Evolutionary conservation across 2,888 invertebrate species (phyloP).

Genomic region (Drosophila pullipes): DNA sequence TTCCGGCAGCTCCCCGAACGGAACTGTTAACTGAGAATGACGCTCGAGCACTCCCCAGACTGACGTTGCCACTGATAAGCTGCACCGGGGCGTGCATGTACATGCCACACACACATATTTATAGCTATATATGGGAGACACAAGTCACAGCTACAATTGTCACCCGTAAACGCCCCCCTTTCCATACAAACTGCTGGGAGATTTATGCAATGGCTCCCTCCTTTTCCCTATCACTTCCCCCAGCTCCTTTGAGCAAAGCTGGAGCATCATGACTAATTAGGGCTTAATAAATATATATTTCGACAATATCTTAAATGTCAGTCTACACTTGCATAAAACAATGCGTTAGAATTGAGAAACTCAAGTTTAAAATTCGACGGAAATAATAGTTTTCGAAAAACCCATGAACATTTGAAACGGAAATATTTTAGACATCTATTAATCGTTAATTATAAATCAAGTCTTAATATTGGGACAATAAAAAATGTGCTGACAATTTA

Average conservation of each 20-base stretch:
- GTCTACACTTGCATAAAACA: slow-evolving; percentile 5
- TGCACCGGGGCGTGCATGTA: slow-evolving; percentile 37
- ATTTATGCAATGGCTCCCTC: slow-evolving; percentile 15
- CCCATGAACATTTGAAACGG: accelerated
- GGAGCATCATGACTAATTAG: slow-evolving; percentile 68
- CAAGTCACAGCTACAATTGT: slow-evolving; percentile 50
- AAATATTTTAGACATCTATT: not conserved
- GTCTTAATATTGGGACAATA: not conserved
- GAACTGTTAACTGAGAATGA: slow-evolving; percentile 60
- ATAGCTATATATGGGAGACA: not conserved
- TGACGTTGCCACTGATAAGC: slow-evolving; percentile 58
- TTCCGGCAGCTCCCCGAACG: slow-evolving; percentile 67
- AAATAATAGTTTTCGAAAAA: not conserved
- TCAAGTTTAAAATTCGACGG: not conserved
- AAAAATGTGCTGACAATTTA: no score
- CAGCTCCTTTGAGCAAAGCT: not conserved
- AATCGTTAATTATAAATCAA: no score
- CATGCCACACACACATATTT: slow-evolving; percentile 10
- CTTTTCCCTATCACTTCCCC: not conserved
- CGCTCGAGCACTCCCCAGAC: slow-evolving; percentile 12
- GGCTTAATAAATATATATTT: slow-evolving; percentile 48
- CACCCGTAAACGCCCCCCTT: slow-evolving; percentile 49
- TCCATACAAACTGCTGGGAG: slow-evolving; percentile 11
- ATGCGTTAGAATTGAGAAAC: not conserved
- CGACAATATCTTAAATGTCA: slow-evolving; percentile 11